Conservation (phyloP, 2,888 invertebrate genomes). For the Strigamia crassipes region DNA sequence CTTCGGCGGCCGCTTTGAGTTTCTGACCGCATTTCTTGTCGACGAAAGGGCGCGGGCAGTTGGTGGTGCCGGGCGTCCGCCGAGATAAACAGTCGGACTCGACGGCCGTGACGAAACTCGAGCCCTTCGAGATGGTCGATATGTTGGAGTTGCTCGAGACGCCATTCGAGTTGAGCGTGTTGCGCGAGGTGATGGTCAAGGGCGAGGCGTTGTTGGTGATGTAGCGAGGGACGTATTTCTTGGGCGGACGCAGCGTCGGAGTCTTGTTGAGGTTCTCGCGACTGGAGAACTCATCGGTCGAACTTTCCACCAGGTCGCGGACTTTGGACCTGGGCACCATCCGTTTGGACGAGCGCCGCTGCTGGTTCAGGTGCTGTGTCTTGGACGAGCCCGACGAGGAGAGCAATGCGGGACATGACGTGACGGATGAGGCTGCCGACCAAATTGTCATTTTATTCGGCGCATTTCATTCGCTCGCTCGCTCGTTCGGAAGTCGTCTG, state of each 20-base stretch:
- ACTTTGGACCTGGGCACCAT: not conserved
- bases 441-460: not conserved
- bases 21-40: not conserved
- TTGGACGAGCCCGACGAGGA: not conserved
- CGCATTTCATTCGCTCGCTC: not conserved
- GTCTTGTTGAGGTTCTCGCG: not conserved
- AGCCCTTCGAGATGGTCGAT: not conserved
- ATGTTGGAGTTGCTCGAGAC: not conserved
- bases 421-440: slow-evolving; percentile 16
- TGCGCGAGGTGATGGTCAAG: not conserved
- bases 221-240: not conserved
- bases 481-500: not conserved
- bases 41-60: too few species aligned
- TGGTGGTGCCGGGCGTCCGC: not conserved
- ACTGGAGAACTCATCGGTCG: not conserved
- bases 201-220: not conserved
- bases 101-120: slow-evolving; percentile 4
- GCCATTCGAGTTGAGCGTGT: not conserved
- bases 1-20: not conserved
- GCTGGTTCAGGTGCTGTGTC: not conserved
- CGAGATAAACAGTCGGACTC: not conserved
- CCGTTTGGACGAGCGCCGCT: not conserved
- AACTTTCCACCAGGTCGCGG: not conserved
- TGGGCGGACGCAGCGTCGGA: not conserved
- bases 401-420: not conserved